Conservation (phyloP, 2,888 invertebrate genomes). For the Cephus sareptanus region DNA sequence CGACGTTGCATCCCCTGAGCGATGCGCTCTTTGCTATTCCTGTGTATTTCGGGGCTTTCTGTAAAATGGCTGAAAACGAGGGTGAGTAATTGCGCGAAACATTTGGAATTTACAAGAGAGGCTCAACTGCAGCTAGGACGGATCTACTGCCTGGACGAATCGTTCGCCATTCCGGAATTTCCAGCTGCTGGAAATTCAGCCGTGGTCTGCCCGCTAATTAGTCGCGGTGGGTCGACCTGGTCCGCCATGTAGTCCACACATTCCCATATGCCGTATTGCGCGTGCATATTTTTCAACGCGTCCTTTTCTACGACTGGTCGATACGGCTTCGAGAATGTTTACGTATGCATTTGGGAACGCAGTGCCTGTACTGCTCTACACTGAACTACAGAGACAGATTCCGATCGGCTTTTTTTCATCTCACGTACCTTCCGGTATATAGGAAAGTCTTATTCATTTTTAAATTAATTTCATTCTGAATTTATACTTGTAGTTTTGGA, state of each 20-base stretch:
- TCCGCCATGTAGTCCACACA: not conserved
- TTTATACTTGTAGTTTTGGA: not conserved
- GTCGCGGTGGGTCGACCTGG: not conserved
- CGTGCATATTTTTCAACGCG: not conserved
- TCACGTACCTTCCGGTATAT: not conserved
- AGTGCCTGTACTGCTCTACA: not conserved
- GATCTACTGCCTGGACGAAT: not conserved
- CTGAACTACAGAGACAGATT: not conserved
- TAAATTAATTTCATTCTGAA: no score
- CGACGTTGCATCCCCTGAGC: not conserved
- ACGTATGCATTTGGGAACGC: not conserved
- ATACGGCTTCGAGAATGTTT: not conserved
- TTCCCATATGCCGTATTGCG: not conserved
- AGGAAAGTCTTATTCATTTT: no score
- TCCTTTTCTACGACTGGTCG: not conserved
- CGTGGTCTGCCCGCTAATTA: not conserved
- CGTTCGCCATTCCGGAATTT: not conserved
- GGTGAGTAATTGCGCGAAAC: not conserved
- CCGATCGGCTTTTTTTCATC: not conserved
- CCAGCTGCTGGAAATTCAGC: not conserved
- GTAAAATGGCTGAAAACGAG: not conserved
- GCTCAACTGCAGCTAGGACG: not conserved
- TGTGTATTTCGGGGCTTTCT: not conserved
- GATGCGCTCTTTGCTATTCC: not conserved
- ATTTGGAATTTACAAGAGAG: not conserved